Evolutionary conservation across 2,888 invertebrate genomes (phyloP).

Genomic region (Meganola albula): DNA sequence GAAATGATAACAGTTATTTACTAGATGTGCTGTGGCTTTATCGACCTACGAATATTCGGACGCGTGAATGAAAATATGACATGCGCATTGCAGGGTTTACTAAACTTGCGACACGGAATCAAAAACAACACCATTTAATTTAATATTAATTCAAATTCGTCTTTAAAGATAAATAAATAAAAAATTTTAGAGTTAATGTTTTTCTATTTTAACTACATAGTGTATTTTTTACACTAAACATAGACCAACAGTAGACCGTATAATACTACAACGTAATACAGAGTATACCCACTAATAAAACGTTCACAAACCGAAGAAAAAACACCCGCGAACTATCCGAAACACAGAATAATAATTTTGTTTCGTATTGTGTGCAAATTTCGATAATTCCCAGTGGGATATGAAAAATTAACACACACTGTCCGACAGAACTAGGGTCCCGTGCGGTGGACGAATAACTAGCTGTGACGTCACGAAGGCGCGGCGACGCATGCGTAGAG

Average conservation of each 20-base stretch:
- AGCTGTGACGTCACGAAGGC: constrained; percentile 62
- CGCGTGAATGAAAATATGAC: constrained; percentile 50
- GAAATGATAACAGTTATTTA: constrained; percentile 26
- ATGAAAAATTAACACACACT: constrained; percentile 21
- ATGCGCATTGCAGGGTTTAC: constrained; percentile 35
- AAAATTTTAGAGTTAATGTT: too few relatives aligned
- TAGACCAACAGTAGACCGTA: constrained; percentile 9
- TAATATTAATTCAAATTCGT: not conserved
- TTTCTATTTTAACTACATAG: too few relatives aligned
- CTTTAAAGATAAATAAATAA: too few relatives aligned
- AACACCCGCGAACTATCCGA: constrained; percentile 3
- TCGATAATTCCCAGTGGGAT: constrained; percentile 2
- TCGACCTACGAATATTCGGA: constrained; percentile 37
- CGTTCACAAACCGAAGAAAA: constrained; percentile 4
- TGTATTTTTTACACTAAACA: too few relatives aligned
- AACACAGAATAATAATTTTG: not conserved
- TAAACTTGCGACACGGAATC: constrained; percentile 20
- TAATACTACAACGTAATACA: not conserved
- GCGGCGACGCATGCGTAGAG: constrained; percentile 62
- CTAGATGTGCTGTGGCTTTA: constrained; percentile 26
- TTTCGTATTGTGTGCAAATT: not conserved
- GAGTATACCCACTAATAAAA: constrained; percentile 1
- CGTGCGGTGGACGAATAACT: constrained; percentile 48
- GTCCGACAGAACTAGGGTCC: constrained; percentile 31
- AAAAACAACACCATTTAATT: constrained; percentile 17